Conservation (phyloP, 2,113 vertebrate genomes). For the Rynchops niger region DNA sequence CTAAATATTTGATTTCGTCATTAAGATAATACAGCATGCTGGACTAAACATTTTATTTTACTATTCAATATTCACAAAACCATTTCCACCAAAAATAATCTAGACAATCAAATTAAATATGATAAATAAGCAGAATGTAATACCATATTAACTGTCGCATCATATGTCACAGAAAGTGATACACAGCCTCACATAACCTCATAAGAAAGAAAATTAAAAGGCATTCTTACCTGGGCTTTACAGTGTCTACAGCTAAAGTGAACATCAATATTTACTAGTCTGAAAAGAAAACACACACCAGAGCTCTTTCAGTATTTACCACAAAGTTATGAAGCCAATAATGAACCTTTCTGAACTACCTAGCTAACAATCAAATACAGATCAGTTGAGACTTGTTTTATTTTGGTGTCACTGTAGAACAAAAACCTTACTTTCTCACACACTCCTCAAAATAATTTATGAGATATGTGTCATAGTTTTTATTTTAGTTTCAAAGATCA, state of each 20-base stretch:
- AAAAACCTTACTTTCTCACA: background rate
- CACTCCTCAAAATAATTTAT: background rate
- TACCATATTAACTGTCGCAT: background rate
- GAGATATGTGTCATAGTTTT: background rate
- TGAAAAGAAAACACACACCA: background rate
- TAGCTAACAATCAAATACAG: background rate
- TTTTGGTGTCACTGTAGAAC: background rate
- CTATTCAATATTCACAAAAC: background rate
- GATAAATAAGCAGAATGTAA: background rate
- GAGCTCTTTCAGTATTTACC: background rate
- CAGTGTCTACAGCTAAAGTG: background rate
- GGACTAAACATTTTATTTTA: background rate
- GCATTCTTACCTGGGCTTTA: background rate
- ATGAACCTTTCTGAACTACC: background rate
- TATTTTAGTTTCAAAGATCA: background rate
- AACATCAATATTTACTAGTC: background rate
- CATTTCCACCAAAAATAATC: background rate
- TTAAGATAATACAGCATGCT: background rate
- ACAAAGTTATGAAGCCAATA: background rate
- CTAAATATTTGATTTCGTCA: background rate
- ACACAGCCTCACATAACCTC: background rate
- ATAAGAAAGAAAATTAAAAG: background rate
- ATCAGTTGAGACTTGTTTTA: background rate
- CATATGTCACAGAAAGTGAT: background rate
- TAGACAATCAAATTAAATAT: background rate